Base-by-base conservation (phyloP, 1,140 invertebrate genomes). In the Brachionus angularis region DNA sequence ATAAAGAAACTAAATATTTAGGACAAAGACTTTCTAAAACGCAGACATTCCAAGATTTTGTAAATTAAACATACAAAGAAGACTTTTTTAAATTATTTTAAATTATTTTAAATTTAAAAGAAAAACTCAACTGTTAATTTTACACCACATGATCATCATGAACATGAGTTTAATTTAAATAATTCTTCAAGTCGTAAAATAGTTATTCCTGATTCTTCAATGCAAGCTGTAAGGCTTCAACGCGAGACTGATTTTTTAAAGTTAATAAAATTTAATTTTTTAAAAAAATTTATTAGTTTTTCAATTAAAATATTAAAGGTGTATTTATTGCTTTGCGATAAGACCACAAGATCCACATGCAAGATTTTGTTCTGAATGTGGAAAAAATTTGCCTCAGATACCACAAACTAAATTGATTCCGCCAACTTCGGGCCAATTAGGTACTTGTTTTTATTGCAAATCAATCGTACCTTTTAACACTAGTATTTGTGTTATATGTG, bases 211-310 rank as follows among this genome's bases (percentile, higher is more conserved):
- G 75, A 76, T 42, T 74, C 76, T 36, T 71, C 75, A 25, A 75
- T 73, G 29, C 76, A 78, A 55, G 70, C 75, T 18, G 47, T 78
- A 61, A 73, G 76, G 10, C 72, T 80, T 5, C 79, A 79, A 61
- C 75, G 75, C 58, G 77, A 79, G 73, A 77, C 77, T 31, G 79
- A 81, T 71, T 79, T 79, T 73, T 75, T 81, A 27, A 80, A 78
- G 78, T 80, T 76, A 34, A 76, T 71, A 23, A 18, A 29, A 50
- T 14, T 31, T 16, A n/a, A 8, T 18, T 31, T 12, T 61, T 1
- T 29, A 46, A 31, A 18, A 1, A 16, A 2, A 4, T 1, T 46
- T 44, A 27, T 67, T 39, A 2, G 12, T 23, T 31, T 58, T 21
- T 33, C 1, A 67, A 10, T 67, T 16, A 27, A 10, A 27, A 14